phyloP scores from a whole-genome alignment of 2,797 vertebrate genomes.

The Spinus pinus region DNA sequence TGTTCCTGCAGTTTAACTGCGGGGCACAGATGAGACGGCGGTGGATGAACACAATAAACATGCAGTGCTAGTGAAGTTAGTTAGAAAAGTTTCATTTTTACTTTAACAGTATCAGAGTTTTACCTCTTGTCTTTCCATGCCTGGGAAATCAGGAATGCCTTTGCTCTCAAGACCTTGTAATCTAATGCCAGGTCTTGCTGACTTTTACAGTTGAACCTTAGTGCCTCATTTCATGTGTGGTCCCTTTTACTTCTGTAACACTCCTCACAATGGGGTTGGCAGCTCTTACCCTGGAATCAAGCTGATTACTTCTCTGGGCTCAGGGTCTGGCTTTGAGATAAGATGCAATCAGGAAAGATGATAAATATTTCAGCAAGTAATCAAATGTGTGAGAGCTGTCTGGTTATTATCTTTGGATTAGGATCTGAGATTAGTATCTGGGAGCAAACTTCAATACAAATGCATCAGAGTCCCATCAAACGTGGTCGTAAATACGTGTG shows the following conservation, averaged over 20 bases:
- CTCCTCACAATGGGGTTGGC: background rate
- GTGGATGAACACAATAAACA: background rate
- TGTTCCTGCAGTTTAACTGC: background rate
- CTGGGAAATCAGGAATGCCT: constrained; percentile 27
- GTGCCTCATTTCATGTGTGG: constrained; percentile 22
- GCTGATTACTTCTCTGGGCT: background rate
- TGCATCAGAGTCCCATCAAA: background rate
- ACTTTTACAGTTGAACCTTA: background rate
- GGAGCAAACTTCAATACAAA: background rate
- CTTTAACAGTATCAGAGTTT: background rate
- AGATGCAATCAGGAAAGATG: background rate
- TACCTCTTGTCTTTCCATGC: background rate
- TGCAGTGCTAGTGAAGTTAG: background rate
- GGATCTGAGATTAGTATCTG: background rate
- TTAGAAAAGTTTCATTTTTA: background rate
- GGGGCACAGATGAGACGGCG: background rate
- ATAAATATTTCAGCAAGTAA: background rate
- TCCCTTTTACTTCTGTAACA: constrained; percentile 1
- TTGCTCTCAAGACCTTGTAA: constrained; percentile 23
- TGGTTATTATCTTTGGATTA: constrained; percentile 30
- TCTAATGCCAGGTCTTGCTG: constrained; percentile 37
- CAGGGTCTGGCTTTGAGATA: constrained; percentile 12
- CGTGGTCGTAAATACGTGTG: background rate
- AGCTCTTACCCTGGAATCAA: background rate
- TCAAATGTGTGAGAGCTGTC: background rate